Evolutionary conservation across 2,888 invertebrate genomes (phyloP), one percentile per base, ranked within the genome.

Genomic region (Synergus japonicus): DNA sequence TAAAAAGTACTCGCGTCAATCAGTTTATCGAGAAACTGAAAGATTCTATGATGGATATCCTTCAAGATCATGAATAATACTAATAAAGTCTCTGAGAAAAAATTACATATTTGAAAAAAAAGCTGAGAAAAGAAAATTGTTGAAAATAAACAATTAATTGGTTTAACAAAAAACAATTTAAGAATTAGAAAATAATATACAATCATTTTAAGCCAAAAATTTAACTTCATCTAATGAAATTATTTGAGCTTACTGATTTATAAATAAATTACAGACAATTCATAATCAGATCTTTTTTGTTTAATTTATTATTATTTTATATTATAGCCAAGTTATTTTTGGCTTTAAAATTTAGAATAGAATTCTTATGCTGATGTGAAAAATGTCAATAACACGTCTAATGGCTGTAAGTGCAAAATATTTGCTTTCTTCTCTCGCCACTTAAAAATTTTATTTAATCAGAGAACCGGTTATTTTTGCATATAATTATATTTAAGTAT

Each of bases 21-120:
- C 54, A 54, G n/a, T 73, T 73, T 73, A 73, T 54, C 29, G 54
- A 73, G 54, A 54, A 73, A 10, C 54, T 73, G 49, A 73, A 49
- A 54, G 10, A 54, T 37, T 54, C 49, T 49, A 4, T 41, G 18
- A 54, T 54, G 37, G 29, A 73, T 37, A 73, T 73, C 54, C 73
- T 73, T 73, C 54, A 73, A 54, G 54, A 54, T 73, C 54, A 73
- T 37, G 41, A 49, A 69, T 15, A 44, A 69, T 29, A 13, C 37
- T 54, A 54, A n/a, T 37, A 73, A 49, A 73, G 54, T 54, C 15
- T 37, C 13, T 37, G 37, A 73, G 54, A 73, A 73, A 73, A 49
- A 54, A 4, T 46, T 13, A 46, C 13, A 46, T 13, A 4, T 46
- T 12, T 13, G 46, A 46, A 46, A 46, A 46, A 29, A 29, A 29